Percentiles rank a stretch among this genome's conserved stretches.
Evolutionary conservation across 2,113 vertebrate species (phyloP).

Genomic region (Pollachius pollachius): DNA sequence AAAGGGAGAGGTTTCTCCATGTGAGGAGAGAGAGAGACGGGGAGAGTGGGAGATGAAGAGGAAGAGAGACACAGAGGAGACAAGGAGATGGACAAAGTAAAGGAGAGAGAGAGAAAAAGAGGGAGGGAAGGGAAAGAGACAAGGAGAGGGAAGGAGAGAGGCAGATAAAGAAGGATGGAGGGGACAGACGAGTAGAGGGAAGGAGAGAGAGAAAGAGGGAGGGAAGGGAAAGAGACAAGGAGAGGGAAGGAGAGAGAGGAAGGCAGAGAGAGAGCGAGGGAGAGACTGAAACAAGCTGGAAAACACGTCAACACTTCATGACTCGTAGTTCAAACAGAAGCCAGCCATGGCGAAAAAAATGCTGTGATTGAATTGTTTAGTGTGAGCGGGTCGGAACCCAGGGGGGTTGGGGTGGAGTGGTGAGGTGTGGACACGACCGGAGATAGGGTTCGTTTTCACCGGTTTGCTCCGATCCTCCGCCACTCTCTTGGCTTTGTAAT

Average conservation of each 20-base stretch:
- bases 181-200: too few species aligned
- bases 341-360: background rate
- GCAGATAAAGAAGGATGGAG: background rate
- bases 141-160: background rate
- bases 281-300: background rate
- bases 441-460: slow-evolving; percentile 52
- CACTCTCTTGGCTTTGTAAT: slow-evolving; percentile 39
- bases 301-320: slow-evolving; percentile 15
- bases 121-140: background rate
- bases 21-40: too few species aligned
- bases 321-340: background rate
- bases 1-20: too few species aligned
- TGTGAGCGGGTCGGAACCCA: too few species aligned
- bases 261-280: background rate
- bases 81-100: background rate
- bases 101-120: background rate
- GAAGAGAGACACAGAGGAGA: too few species aligned
- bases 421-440: slow-evolving; percentile 6
- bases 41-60: too few species aligned
- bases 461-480: slow-evolving; percentile 37
- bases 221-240: too few species aligned
- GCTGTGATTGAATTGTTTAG: too few species aligned
- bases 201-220: too few species aligned
- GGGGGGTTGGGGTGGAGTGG: background rate
- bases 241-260: slow-evolving; percentile 3